These are phyloP conservation scores for Drosophila phalerata DNA, from an alignment of 2,888 invertebrate genomes.

Conservation along the genomic window DNA sequence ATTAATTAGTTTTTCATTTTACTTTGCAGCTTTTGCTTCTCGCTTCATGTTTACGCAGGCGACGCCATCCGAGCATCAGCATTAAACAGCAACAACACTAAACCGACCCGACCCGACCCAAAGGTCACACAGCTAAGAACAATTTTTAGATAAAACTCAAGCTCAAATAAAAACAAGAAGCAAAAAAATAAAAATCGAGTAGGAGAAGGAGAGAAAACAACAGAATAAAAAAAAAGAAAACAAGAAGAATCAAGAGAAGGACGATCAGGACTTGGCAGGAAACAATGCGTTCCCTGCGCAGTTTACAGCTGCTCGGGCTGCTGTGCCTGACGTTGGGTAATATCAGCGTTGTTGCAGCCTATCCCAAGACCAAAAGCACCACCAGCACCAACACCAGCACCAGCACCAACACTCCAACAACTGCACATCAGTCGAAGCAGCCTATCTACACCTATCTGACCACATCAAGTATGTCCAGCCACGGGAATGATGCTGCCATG, in stretches of 20 bases:
- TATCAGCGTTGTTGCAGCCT: slow-evolving; percentile 38
- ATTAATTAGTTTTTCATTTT: slow-evolving; percentile 67
- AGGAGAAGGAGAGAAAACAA: slow-evolving; percentile 1
- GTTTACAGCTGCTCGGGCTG: slow-evolving; percentile 54
- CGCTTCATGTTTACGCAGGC: slow-evolving; percentile 56
- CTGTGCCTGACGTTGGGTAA: slow-evolving; percentile 51
- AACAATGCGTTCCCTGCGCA: slow-evolving; percentile 69
- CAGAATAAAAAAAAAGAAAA: neutral
- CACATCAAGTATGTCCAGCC: slow-evolving; percentile 70
- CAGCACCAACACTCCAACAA: slow-evolving; percentile 25
- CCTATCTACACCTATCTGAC: slow-evolving; percentile 69
- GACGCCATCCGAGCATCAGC: slow-evolving; percentile 39
- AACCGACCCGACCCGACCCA: slow-evolving; percentile 4
- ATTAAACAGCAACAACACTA: slow-evolving; percentile 47
- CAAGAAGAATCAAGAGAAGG: slow-evolving; percentile 7
- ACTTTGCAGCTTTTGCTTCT: slow-evolving; percentile 49
- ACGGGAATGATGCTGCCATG: slow-evolving; percentile 54
- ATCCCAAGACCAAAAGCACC: slow-evolving; percentile 44
- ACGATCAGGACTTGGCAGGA: slow-evolving; percentile 34
- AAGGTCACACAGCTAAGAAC: slow-evolving; percentile 46
- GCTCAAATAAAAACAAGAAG: slow-evolving; percentile 58
- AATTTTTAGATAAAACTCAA: slow-evolving; percentile 56
- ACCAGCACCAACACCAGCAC: slow-evolving; percentile 35
- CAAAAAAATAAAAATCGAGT: neutral
- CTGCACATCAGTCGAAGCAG: slow-evolving; percentile 34